phyloP scores from a whole-genome alignment of 2,113 vertebrate species.

The Macrotus californicus region DNA sequence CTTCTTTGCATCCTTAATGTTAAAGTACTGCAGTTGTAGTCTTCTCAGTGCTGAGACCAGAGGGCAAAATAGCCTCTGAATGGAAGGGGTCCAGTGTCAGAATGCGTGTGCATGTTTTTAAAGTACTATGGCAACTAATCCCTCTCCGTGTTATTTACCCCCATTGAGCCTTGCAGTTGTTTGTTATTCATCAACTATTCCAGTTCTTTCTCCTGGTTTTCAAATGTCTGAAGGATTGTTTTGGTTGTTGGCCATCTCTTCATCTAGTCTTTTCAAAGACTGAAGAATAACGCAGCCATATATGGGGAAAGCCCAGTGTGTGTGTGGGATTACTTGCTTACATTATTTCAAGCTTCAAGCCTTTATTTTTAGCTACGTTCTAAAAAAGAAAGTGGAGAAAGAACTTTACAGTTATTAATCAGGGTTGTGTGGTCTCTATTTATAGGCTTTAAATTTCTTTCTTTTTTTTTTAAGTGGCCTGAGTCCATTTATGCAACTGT shows the following conservation, averaged over 20 bases:
- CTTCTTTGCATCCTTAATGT: constrained; percentile 36
- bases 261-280: constrained; percentile 63
- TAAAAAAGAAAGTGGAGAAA: constrained; percentile 50
- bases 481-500: constrained; percentile 32
- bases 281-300: constrained; percentile 50
- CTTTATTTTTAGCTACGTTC: constrained; percentile 66
- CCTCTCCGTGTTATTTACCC: constrained; percentile 1
- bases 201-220: background rate
- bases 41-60: constrained; percentile 31
- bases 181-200: background rate
- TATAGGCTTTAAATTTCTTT: constrained; percentile 29
- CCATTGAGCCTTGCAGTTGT: background rate
- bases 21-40: constrained; percentile 40
- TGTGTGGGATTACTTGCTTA: constrained; percentile 36
- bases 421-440: constrained; percentile 23
- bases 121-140: constrained; percentile 46
- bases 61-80: constrained; percentile 17
- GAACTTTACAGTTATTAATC: constrained; percentile 52
- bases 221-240: constrained; percentile 51
- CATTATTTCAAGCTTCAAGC: constrained; percentile 60
- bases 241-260: constrained; percentile 66
- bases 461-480: background rate
- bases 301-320: constrained; percentile 52
- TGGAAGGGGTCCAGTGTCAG: constrained; percentile 27
- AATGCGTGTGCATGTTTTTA: constrained; percentile 26